Evolutionary conservation across 2,113 vertebrate species (phyloP).

Genomic region (Desmodus rotundus): DNA sequence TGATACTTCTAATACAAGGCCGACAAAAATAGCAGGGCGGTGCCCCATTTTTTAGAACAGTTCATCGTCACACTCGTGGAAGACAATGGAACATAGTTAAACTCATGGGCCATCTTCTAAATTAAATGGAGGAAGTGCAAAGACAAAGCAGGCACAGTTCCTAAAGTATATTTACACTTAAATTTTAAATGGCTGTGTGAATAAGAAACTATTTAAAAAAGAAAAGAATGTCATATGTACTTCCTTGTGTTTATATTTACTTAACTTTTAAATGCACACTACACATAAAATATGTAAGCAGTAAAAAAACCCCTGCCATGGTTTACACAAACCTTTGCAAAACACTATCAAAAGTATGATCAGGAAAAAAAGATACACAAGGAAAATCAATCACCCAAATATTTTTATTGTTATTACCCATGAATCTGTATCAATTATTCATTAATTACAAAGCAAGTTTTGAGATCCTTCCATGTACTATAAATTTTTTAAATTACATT

Average conservation of each 20-base stretch:
- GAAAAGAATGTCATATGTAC: not conserved
- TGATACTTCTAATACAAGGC: not conserved
- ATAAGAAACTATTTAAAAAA: not conserved
- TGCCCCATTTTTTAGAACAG: not conserved
- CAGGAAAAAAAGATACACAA: not conserved
- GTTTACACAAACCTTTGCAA: not conserved
- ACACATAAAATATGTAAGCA: not conserved
- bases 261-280: conserved; percentile 3
- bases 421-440: conserved; percentile 28
- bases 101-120: not conserved
- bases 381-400: not conserved
- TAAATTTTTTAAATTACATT: not conserved
- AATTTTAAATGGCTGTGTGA: not conserved
- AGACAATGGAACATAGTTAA: not conserved
- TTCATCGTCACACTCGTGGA: not conserved
- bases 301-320: not conserved
- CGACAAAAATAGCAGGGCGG: not conserved
- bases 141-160: not conserved
- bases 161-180: not conserved
- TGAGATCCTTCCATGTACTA: conserved; percentile 40
- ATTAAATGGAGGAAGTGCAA: not conserved
- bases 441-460: conserved; percentile 55
- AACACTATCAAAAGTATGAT: not conserved
- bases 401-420: not conserved
- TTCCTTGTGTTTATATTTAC: conserved; percentile 2